Percentiles rank a stretch among this genome's conserved stretches.
phyloP scores from a whole-genome alignment of 2,797 vertebrate species.

The Tenualosa thibaudeaui region DNA sequence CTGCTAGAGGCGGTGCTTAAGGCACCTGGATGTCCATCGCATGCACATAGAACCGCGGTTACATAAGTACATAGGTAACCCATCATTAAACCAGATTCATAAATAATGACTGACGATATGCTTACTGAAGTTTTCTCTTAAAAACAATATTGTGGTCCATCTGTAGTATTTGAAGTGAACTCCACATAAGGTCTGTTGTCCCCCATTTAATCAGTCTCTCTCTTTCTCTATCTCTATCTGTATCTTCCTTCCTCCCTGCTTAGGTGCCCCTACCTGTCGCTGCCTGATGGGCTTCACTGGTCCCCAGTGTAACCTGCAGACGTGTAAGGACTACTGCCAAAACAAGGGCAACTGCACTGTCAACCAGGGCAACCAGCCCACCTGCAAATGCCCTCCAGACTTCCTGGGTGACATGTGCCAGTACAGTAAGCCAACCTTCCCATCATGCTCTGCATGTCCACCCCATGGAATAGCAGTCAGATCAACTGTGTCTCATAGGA shows the following conservation, averaged over 20 bases:
- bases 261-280: conserved; percentile 91
- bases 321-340: conserved; percentile 85
- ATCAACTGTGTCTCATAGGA: too few relatives aligned
- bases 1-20: too few relatives aligned
- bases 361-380: conserved; percentile 92
- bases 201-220: not conserved
- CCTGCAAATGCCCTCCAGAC: conserved; percentile 79
- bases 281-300: conserved; percentile 93
- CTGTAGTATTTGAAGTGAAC: not conserved
- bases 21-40: too few relatives aligned
- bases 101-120: too few relatives aligned
- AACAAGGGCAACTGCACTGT: conserved; percentile 88
- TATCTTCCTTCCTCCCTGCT: not conserved
- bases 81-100: too few relatives aligned
- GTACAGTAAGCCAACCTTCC: conserved; percentile 82
- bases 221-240: not conserved
- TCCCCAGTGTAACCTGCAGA: conserved; percentile 82
- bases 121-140: too few relatives aligned
- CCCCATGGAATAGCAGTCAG: not conserved
- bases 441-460: not conserved
- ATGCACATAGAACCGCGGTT: too few relatives aligned
- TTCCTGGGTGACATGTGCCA: conserved; percentile 92
- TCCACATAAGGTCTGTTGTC: not conserved
- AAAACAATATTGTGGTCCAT: not conserved
- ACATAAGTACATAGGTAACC: too few relatives aligned